Conservation (phyloP, 2,797 vertebrate genomes). For the Periparus ater region DNA sequence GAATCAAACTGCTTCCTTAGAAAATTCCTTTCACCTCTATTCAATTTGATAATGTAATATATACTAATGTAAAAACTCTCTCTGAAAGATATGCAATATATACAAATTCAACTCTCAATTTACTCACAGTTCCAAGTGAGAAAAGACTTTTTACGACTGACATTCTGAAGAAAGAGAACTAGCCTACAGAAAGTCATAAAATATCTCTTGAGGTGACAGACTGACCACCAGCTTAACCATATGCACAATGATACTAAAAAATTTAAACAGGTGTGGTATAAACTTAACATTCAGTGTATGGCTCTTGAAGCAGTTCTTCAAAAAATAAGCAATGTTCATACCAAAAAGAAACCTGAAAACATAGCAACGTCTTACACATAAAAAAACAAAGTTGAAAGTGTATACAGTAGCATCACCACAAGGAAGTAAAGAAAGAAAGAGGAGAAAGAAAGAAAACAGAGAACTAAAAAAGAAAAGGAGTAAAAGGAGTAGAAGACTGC, state of each 20-base stretch:
- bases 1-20: background rate
- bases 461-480: background rate
- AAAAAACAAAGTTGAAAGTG: background rate
- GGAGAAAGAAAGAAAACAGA: too few species aligned
- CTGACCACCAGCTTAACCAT: background rate
- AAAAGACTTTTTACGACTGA: background rate
- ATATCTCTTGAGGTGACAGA: background rate
- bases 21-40: background rate
- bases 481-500: background rate
- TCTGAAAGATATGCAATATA: background rate
- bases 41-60: background rate
- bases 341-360: background rate
- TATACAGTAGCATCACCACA: background rate
- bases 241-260: background rate
- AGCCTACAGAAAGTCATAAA: background rate
- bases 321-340: background rate
- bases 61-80: background rate
- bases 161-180: background rate
- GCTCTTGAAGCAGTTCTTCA: background rate
- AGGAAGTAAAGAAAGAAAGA: background rate
- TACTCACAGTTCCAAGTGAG: background rate
- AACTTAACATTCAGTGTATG: background rate
- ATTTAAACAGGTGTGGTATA: background rate
- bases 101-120: background rate
- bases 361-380: background rate